Evolutionary conservation across 1,140 invertebrate species (phyloP), one percentile per base, ranked within the genome.

Genomic region (Hormaphis cornu): DNA sequence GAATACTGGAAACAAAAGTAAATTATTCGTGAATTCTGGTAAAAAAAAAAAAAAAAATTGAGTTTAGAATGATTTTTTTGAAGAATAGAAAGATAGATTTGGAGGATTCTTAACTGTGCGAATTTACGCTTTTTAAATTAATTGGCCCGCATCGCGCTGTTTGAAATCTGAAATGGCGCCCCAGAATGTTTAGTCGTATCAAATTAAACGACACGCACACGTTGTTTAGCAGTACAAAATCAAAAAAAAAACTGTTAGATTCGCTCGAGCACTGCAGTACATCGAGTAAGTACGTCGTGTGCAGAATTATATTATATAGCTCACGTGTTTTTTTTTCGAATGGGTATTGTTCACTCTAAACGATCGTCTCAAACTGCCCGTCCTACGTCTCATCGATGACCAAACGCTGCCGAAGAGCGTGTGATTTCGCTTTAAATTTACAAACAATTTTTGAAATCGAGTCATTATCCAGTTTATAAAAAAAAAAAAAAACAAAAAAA

Each of bases 391-490:
- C 82, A 93, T 90, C 71, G 90, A 93, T 5, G 91, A 93, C 91
- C 91, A 94, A 20, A 94, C 91, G 76, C 88, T 91, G 61, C 96
- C 95, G 79, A 98, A 98, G 44, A 98, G 81, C 37, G 93, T 93
- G 80, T 98, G 95, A 78, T 98, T 95, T 77, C 95, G 86, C 93
- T 97, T 82, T 44, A 81, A 81, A 72, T 74, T 30, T 40, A 35
- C 37, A 69, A 71, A 35, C 10, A 16, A 8, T 58, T 24, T 42
- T 53, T n/a, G 8, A 46, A 61, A 5, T 28, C n/a, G n/a, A n/a
- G n/a, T n/a, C 28, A 30, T 20, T 46, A 28, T 46, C 1, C 12
- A 9, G n/a, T 30, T 28, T 20, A 44, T 61, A 24, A 20, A 22
- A 30, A 7, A 33, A 4, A 8, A 58, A 28, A 33, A 18, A 14